Base-by-base conservation (phyloP, 2,113 vertebrate genomes). In the Miniopterus natalensis region DNA sequence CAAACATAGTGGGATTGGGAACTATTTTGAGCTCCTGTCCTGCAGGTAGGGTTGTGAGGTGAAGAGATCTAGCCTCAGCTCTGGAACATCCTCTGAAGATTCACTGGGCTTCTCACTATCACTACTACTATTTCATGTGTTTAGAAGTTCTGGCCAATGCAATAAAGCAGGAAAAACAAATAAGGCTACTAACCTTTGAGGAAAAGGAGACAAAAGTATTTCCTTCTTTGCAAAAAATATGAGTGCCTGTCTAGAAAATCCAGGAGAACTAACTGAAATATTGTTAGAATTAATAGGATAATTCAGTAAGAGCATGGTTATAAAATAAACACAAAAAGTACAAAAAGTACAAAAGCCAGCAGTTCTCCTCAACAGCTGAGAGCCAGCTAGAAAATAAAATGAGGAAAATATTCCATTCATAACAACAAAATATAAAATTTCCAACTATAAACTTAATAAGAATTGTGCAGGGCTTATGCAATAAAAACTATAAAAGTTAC, bases 151-250 rank as follows among this genome's bases (percentile, higher is more conserved):
- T 51, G 31, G 70, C 83, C 92, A 90, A 42, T 31, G 94, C 57
- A 96, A 94, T 89, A 91, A 88, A 66, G 86, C 83, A 96, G 17
- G 95, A 94, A 96, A 97, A 97, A 94, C 88, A 97, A 97, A 93
- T 87, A 93, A 68, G 61, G 78, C 31, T 10, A 71, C 21, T 66
- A 78, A n/a, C 8, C 18, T 53, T 86, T 25, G 57, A 92, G 51
- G 18, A 78, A 71, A 94, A 93, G 6, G 27, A 68, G 65, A 84
- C 47, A 95, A 61, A 84, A 92, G 23, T 75, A 74, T 73, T 51
- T 73, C 42, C 45, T 74, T 40, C 49, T 81, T 88, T 71, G 45
- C n/a, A 92, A 92, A 65, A 21, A 53, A 42, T n/a, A 84, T 10
- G 25, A 90, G 31, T 71, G 23, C 17, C 65, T 89, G 1, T 66